Percentiles rank a stretch among this genome's conserved stretches.
These are phyloP conservation scores for Gnathonemus longibarbis DNA, from an alignment of 2,113 vertebrate species.

Conservation along the genomic window DNA sequence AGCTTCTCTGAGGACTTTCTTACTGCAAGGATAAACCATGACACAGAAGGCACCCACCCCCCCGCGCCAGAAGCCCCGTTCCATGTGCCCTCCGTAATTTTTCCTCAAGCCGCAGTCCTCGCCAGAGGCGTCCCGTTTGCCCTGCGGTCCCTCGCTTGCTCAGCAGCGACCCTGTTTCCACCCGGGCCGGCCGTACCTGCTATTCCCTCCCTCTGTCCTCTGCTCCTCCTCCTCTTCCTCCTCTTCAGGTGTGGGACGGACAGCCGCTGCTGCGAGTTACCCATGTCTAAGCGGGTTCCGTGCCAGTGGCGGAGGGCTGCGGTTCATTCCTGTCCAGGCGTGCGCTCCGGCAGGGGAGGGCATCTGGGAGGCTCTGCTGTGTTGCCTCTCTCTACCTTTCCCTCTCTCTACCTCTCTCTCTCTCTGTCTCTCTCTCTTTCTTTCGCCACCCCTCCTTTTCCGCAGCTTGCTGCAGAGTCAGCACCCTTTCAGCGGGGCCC, in stretches of 20 bases:
- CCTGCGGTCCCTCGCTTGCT: neutral
- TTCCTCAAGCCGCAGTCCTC: neutral
- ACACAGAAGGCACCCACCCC: neutral
- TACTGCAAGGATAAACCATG: neutral
- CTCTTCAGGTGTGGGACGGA: slow-evolving; percentile 28
- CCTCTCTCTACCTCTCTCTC: neutral
- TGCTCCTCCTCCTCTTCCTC: slow-evolving; percentile 7
- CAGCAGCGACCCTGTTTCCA: neutral
- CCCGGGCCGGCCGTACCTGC: neutral
- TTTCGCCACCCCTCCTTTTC: neutral
- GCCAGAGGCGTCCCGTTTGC: neutral
- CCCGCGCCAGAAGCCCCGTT: neutral
- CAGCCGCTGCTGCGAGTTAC: slow-evolving; percentile 37
- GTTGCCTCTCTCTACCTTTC: slow-evolving; percentile 5
- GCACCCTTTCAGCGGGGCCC: neutral
- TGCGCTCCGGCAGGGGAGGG: neutral
- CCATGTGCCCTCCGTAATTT: neutral
- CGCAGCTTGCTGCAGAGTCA: slow-evolving; percentile 20
- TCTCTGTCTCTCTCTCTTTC: neutral
- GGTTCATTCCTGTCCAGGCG: neutral
- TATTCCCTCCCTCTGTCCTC: neutral
- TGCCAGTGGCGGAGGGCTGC: slow-evolving; percentile 17
- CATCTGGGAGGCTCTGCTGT: neutral
- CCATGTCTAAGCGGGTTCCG: slow-evolving; percentile 23
- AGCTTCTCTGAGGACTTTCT: neutral